Conservation (phyloP, 2,113 vertebrate species). For the Eurystomus gularis region DNA sequence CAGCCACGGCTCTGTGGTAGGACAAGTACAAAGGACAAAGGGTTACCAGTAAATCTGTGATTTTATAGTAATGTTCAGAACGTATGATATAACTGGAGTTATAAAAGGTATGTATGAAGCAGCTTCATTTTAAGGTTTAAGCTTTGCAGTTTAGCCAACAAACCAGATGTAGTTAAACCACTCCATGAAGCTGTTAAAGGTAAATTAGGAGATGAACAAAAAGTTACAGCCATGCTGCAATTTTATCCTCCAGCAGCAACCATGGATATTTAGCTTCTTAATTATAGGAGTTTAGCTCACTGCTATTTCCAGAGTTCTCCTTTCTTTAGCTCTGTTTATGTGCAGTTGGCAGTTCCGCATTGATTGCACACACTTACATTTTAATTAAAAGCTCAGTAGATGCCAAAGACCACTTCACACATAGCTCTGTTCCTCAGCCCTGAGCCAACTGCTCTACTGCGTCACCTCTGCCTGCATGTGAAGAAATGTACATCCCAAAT, state of each 20-base stretch:
- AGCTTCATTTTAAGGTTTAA: neutral
- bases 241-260: neutral
- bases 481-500: neutral
- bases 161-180: neutral
- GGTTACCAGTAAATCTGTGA: fast-evolving
- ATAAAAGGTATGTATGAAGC: neutral
- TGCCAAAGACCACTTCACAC: neutral
- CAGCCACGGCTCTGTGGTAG: neutral
- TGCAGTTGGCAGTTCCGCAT: neutral
- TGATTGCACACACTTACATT: neutral
- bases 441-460: neutral
- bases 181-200: neutral
- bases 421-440: neutral
- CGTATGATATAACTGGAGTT: too few relatives aligned
- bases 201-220: neutral
- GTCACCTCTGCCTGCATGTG: neutral
- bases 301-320: neutral
- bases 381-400: neutral
- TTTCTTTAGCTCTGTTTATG: neutral
- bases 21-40: neutral
- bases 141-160: neutral
- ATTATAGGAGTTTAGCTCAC: neutral
- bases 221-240: neutral
- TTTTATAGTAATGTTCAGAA: neutral
- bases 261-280: neutral